These are phyloP conservation scores for Anguilla megastoma DNA, from an alignment of 2,797 vertebrate species.

Conservation along the genomic window DNA sequence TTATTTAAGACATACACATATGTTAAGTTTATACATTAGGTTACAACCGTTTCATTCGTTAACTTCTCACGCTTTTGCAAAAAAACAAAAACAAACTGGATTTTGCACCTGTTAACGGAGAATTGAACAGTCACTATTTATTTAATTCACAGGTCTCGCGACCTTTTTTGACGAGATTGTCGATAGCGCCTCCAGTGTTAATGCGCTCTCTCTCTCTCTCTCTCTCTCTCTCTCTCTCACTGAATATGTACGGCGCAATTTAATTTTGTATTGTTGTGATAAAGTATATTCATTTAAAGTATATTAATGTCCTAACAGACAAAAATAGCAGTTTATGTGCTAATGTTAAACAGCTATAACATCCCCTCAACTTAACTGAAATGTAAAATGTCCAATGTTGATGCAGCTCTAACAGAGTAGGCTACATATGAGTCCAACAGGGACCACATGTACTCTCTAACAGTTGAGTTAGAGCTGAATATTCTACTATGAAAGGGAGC, in stretches of 20 bases:
- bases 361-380: not conserved
- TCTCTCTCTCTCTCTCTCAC: conserved; percentile 24
- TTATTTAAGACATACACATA: too few species aligned
- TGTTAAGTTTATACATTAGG: not conserved
- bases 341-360: not conserved
- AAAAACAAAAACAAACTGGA: not conserved
- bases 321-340: not conserved
- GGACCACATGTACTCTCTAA: too few species aligned
- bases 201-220: conserved; percentile 21
- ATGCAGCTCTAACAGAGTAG: too few species aligned
- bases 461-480: too few species aligned
- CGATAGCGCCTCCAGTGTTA: conserved; percentile 38
- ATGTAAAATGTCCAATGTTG: too few species aligned
- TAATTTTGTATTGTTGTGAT: not conserved
- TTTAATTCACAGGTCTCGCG: not conserved
- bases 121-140: conserved; percentile 11
- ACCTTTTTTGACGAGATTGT: not conserved
- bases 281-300: not conserved
- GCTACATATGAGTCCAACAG: too few species aligned
- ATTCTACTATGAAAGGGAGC: too few species aligned
- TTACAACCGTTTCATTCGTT: not conserved
- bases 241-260: not conserved
- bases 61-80: not conserved
- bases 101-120: conserved; percentile 15
- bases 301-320: not conserved